Conservation (phyloP, 2,888 invertebrate species). For the Seira ritae region DNA sequence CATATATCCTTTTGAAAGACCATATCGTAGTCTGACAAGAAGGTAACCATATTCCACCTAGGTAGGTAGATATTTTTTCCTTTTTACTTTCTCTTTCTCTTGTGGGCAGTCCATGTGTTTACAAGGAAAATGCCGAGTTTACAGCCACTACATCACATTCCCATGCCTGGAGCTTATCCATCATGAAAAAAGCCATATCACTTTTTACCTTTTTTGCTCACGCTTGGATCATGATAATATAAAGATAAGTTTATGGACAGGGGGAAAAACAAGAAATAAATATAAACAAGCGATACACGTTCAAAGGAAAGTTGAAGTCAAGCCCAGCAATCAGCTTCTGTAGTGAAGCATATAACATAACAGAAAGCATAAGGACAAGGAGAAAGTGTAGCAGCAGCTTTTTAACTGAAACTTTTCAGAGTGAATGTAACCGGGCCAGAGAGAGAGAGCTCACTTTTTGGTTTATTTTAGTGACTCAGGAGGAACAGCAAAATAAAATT, state of each 20-base stretch:
- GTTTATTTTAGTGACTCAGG: slow-evolving; percentile 1
- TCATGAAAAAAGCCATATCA: neutral
- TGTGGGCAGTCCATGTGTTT: neutral
- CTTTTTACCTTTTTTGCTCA: neutral
- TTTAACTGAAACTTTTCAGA: neutral
- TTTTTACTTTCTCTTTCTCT: neutral
- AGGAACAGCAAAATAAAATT: neutral
- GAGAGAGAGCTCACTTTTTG: neutral
- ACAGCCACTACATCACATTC: neutral
- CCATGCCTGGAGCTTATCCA: neutral
- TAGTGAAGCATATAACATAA: neutral
- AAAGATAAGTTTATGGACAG: neutral
- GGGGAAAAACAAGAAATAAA: neutral
- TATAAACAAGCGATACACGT: neutral
- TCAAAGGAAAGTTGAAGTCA: neutral
- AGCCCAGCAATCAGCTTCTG: neutral
- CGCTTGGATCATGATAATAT: neutral
- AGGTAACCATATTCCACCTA: neutral
- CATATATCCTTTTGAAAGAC: neutral
- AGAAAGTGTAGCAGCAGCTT: slow-evolving; percentile 10
- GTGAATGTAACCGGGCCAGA: neutral
- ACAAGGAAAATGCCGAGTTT: neutral
- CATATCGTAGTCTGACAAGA: neutral
- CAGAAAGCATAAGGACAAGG: neutral
- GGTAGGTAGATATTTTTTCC: too few species aligned